Evolutionary conservation across 2,113 vertebrate species (phyloP), one percentile per base, ranked within the genome.

Genomic region (Pluvianellus socialis): DNA sequence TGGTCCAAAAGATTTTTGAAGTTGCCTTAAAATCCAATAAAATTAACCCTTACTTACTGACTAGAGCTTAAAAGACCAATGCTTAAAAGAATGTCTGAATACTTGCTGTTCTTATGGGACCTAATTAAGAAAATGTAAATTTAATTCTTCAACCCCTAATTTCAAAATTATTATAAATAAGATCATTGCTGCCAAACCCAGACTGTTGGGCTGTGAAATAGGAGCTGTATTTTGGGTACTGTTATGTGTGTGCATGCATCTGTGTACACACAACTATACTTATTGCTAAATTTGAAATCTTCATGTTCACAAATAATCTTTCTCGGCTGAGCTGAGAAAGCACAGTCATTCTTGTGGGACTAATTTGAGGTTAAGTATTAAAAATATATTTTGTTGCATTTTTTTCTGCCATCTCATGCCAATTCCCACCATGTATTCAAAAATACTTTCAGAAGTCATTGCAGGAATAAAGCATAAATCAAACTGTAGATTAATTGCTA

Each of bases 71-170:
- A 74, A 96, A 76, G 28, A 65, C 26, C 40, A 80, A 21, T 81
- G 42, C 21, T 90, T 93, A 50, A 91, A 97, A 90, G 35, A 94
- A 67, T 40, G 15, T 45, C 50, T 94, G 47, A 87, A 13, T 47
- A 81, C 13, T 77, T 61, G 28, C 9, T 92, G 32, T 75, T 86
- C 93, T 94, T 95, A 52, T 18, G 93, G 80, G 79, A 96, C 49
- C 52, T 84, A 97, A 94, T 95, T 90, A 97, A 86, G 77, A 92
- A 50, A 83, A 95, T 40, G 20, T 32, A 93, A 42, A 94, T 82
- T 81, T 66, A 6, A 58, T 79, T 85, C 91, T 95, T 83, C 53
- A 45, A 66, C 42, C 5, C n/a, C 23, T 15, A 20, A 68, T 92
- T 92, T 90, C 79, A 70, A 49, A 76, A 53, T 63, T 9, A 26